These are phyloP conservation scores for Eubucco bourcierii DNA, from an alignment of 2,113 vertebrate genomes.

Conservation along the genomic window DNA sequence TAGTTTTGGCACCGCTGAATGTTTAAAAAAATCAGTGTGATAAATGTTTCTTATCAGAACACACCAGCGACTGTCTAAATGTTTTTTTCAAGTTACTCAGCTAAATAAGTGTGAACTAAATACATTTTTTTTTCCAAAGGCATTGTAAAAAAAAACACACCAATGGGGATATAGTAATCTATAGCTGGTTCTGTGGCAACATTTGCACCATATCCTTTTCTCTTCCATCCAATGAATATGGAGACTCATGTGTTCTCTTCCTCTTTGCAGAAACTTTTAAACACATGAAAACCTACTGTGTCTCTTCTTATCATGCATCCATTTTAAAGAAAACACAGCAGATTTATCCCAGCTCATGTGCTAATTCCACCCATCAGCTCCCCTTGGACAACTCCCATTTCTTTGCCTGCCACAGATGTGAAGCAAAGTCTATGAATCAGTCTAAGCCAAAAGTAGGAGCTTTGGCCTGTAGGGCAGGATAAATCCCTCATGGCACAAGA, in stretches of 20 bases:
- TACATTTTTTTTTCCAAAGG: background rate
- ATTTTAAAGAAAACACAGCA: background rate
- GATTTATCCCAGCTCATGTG: background rate
- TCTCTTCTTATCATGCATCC: background rate
- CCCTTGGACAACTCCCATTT: background rate
- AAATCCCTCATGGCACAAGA: background rate
- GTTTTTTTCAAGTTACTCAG: background rate
- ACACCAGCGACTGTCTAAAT: conserved; percentile 41
- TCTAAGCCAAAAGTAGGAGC: background rate
- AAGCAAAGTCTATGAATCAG: background rate
- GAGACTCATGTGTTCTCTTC: background rate
- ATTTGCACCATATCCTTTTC: background rate
- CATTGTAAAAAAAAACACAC: background rate
- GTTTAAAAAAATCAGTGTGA: conserved; percentile 33
- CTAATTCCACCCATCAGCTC: background rate
- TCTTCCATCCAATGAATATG: background rate
- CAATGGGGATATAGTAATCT: background rate
- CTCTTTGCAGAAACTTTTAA: background rate
- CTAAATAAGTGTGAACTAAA: background rate
- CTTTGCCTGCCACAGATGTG: background rate
- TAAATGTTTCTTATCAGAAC: conserved; percentile 53
- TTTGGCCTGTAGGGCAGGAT: background rate
- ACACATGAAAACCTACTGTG: background rate
- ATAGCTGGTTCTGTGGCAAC: too few species aligned
- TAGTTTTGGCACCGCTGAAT: conserved; percentile 13